These are phyloP conservation scores for Gymnothorax reevesii DNA, from an alignment of 2,797 vertebrate genomes.

Conservation along the genomic window DNA sequence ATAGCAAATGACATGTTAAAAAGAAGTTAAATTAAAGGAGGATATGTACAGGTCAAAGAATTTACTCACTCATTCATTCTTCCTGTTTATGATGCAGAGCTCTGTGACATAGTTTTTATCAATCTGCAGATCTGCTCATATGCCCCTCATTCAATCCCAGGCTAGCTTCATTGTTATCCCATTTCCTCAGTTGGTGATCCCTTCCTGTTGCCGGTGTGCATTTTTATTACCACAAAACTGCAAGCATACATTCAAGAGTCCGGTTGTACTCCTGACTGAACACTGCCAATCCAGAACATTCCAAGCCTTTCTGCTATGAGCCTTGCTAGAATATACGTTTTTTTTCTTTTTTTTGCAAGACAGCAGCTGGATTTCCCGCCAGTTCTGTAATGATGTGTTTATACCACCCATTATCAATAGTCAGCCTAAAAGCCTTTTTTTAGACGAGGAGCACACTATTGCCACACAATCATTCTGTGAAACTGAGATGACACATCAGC, in stretches of 20 bases:
- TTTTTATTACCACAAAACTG: background rate
- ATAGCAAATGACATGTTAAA: background rate
- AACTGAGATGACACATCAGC: background rate
- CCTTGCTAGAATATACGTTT: background rate
- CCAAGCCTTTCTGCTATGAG: constrained; percentile 7
- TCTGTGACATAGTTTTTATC: background rate
- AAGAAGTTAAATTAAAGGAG: background rate
- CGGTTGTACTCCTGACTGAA: background rate
- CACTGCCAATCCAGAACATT: constrained; percentile 11
- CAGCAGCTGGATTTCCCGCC: background rate
- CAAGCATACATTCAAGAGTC: background rate
- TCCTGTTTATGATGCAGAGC: background rate
- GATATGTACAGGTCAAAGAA: background rate
- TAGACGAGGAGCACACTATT: background rate
- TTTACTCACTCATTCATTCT: background rate
- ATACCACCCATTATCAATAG: background rate
- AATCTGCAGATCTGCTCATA: constrained; percentile 4
- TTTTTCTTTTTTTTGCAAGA: background rate
- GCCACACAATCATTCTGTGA: background rate
- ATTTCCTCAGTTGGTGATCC: constrained; percentile 54
- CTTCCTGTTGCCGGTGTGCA: constrained; percentile 1
- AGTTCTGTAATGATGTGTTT: background rate
- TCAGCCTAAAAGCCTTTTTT: background rate
- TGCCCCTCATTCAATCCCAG: background rate
- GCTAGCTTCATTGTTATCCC: constrained; percentile 64